phyloP scores from a whole-genome alignment of 2,113 vertebrate species.

The Rousettus leschenaultii region DNA sequence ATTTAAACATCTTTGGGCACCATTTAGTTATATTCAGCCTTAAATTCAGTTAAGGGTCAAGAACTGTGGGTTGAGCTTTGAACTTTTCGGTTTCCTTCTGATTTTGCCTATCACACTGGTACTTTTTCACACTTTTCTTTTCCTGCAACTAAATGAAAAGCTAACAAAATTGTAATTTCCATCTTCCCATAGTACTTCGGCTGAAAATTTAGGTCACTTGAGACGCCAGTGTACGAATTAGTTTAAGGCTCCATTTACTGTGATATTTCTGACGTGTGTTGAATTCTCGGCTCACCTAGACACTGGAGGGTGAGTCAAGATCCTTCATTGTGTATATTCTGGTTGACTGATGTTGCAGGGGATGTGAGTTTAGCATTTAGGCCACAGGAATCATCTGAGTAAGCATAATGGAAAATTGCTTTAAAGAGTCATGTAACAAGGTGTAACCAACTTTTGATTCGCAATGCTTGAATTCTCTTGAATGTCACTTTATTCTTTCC shows the following conservation, averaged over 20 bases:
- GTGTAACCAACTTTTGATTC: slow-evolving; percentile 44
- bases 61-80: not conserved
- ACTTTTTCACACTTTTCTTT: not conserved
- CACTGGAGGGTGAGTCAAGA: not conserved
- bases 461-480: slow-evolving; percentile 47
- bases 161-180: not conserved
- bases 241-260: not conserved
- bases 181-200: not conserved
- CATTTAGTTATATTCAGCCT: not conserved
- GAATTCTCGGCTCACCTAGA: not conserved
- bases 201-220: not conserved
- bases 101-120: not conserved
- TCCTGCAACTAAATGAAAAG: not conserved
- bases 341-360: not conserved
- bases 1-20: not conserved
- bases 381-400: not conserved
- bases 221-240: not conserved
- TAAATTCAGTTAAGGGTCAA: not conserved
- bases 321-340: not conserved
- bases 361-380: not conserved
- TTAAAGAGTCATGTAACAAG: slow-evolving; percentile 22
- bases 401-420: slow-evolving; percentile 36
- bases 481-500: slow-evolving; percentile 38
- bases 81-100: not conserved
- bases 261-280: not conserved